Evolutionary conservation across 1,140 invertebrate genomes (phyloP).

Genomic region (Pseudomyrmex gracilis): DNA sequence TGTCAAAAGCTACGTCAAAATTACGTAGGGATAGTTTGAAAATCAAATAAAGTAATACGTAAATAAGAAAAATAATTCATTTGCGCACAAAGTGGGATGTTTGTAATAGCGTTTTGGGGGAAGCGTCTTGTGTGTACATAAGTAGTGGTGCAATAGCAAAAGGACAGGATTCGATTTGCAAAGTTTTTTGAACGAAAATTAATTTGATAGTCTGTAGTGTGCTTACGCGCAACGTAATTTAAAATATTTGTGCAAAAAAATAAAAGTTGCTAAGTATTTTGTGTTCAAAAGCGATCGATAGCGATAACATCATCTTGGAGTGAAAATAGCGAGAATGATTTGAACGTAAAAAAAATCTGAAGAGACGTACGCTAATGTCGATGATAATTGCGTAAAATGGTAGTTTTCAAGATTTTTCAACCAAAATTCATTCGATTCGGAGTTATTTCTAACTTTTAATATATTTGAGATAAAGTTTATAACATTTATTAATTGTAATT

Average conservation of each 20-base stretch:
- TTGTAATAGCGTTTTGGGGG: background rate
- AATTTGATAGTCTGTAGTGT: slow-evolving; percentile 52
- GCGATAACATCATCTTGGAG: slow-evolving; percentile 22
- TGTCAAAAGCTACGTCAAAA: background rate
- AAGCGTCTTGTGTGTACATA: slow-evolving; percentile 2
- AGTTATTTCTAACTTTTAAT: background rate
- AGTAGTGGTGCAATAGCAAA: slow-evolving; percentile 13
- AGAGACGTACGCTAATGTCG: background rate
- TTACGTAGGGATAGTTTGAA: background rate
- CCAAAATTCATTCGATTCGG: background rate
- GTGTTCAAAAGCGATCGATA: slow-evolving; percentile 47
- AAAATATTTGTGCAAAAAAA: slow-evolving; percentile 46
- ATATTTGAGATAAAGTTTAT: too few species aligned
- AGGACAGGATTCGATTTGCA: background rate
- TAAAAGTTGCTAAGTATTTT: background rate
- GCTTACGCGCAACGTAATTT: slow-evolving; percentile 39
- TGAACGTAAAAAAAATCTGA: slow-evolving; percentile 15
- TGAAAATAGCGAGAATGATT: slow-evolving; percentile 14
- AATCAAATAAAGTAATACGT: too few species aligned
- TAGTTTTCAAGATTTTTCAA: slow-evolving; percentile 27
- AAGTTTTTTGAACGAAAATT: slow-evolving; percentile 48
- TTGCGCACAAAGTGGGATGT: background rate
- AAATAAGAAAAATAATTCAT: background rate
- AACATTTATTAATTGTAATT: background rate
- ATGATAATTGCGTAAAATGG: background rate